Evolutionary conservation across 2,113 vertebrate species (phyloP).

Genomic region (Labrus mixtus): DNA sequence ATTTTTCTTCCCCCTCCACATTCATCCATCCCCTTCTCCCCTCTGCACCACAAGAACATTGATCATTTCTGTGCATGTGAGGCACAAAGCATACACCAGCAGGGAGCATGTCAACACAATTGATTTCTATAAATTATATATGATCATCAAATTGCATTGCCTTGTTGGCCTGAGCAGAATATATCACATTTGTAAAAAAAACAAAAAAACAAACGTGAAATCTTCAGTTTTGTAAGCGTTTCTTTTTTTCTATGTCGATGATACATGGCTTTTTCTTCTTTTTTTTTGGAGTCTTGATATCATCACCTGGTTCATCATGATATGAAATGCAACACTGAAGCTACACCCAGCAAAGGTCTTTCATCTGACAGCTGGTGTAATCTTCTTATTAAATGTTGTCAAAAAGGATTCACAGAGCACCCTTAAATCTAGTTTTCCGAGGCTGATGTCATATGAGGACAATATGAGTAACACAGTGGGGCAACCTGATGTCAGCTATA

Average conservation of each 20-base stretch:
- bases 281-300: too few species aligned
- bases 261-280: not conserved
- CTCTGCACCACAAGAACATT: slow-evolving; percentile 48
- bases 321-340: not conserved
- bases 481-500: slow-evolving; percentile 11
- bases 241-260: not conserved
- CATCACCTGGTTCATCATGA: not conserved
- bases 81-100: slow-evolving; percentile 18
- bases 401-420: not conserved
- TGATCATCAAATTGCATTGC: slow-evolving; percentile 63
- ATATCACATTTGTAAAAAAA: too few species aligned
- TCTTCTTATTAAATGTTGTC: not conserved
- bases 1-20: slow-evolving; percentile 60
- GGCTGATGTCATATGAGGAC: slow-evolving; percentile 36
- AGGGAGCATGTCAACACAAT: slow-evolving; percentile 59
- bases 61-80: slow-evolving; percentile 48
- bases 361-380: not conserved
- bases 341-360: too few species aligned
- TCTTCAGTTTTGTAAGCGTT: not conserved
- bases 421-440: not conserved
- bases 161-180: slow-evolving; percentile 20
- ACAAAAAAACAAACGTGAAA: not conserved
- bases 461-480: not conserved
- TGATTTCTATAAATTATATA: slow-evolving; percentile 79
- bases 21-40: slow-evolving; percentile 29